Percentiles rank a stretch among this genome's conserved stretches.
Evolutionary conservation across 1,140 invertebrate species (phyloP).

Genomic region (Tetragonula clypearis): DNA sequence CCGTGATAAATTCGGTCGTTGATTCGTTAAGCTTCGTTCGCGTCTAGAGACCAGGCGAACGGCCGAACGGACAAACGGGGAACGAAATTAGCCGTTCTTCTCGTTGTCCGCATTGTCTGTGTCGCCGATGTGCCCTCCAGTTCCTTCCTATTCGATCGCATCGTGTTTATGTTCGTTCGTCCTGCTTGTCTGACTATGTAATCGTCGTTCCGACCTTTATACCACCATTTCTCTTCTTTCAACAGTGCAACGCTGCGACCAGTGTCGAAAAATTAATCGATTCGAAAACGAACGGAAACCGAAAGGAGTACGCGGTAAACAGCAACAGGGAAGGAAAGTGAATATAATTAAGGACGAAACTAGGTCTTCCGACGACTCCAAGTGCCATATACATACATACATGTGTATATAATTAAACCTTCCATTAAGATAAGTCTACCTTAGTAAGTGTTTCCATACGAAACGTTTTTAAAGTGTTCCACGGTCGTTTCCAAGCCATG

Average conservation of each 20-base stretch:
- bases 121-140: not conserved
- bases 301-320: not conserved
- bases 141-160: not conserved
- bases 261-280: conserved; percentile 17
- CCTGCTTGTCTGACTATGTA: not conserved
- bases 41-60: conserved; percentile 30
- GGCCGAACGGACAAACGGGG: conserved; percentile 26
- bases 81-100: conserved; percentile 44
- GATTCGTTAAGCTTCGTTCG: conserved; percentile 53
- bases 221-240: conserved; percentile 5
- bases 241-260: conserved; percentile 14
- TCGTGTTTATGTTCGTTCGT: not conserved
- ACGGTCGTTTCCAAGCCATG: not conserved
- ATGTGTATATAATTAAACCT: not conserved
- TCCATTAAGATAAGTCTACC: conserved; percentile 22
- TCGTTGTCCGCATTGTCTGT: not conserved
- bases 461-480: conserved; percentile 12
- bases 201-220: not conserved
- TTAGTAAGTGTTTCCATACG: not conserved
- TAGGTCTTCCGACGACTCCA: not conserved
- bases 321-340: conserved; percentile 13
- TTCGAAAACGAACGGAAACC: conserved; percentile 14
- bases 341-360: conserved; percentile 11
- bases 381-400: conserved; percentile 13
- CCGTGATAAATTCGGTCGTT: conserved; percentile 55